Conservation (phyloP, 2,797 vertebrate species). For the Microctenopoma stevenorrisi region DNA sequence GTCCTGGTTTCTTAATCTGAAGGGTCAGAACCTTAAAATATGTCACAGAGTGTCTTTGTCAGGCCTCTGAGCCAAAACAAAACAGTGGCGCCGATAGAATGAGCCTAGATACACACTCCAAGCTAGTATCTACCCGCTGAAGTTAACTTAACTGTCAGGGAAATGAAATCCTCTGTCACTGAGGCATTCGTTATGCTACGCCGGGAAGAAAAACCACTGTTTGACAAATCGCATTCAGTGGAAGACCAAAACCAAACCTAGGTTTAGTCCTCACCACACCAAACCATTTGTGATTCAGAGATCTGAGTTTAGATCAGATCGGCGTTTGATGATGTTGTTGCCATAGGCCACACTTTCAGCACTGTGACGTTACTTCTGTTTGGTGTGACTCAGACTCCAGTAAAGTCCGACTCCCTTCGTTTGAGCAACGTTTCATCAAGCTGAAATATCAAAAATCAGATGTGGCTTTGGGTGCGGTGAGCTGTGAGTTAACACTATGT, state of each 20-base stretch:
- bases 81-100: background rate
- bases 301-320: background rate
- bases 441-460: no score
- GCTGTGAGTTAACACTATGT: no score
- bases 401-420: no score
- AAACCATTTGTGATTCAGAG: background rate
- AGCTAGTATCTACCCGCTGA: background rate
- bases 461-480: no score
- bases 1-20: slow-evolving; percentile 46
- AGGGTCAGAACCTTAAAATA: slow-evolving; percentile 37
- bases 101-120: background rate
- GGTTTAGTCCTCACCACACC: background rate
- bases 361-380: no score
- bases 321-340: no score
- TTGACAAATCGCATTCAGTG: background rate
- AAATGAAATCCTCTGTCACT: background rate
- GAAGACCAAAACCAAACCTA: background rate
- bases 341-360: no score
- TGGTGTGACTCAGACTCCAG: no score
- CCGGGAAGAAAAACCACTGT: background rate
- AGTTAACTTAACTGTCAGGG: background rate
- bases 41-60: slow-evolving; percentile 28
- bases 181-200: background rate
- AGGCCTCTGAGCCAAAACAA: slow-evolving; percentile 34
- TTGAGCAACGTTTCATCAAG: no score